These are phyloP conservation scores for Troides aeacus DNA, from an alignment of 2,888 invertebrate species.

Conservation along the genomic window DNA sequence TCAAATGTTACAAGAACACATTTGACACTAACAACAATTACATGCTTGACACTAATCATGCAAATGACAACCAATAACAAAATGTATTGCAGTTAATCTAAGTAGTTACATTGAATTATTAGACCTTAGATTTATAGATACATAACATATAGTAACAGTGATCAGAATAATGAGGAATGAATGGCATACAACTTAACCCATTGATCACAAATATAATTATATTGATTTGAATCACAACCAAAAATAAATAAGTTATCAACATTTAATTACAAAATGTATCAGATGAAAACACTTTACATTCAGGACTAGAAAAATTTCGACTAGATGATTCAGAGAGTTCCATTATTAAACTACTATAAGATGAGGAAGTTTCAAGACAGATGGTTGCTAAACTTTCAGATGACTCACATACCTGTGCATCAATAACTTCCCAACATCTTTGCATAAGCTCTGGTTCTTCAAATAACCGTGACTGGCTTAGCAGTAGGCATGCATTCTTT, in stretches of 20 bases:
- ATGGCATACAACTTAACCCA: slow-evolving; percentile 24
- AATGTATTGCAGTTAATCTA: slow-evolving; percentile 76
- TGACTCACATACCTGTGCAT: slow-evolving; percentile 91
- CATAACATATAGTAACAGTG: slow-evolving; percentile 21
- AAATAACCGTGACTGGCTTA: slow-evolving; percentile 96
- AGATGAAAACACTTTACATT: slow-evolving; percentile 55
- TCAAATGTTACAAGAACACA: slow-evolving; percentile 56
- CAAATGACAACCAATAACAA: slow-evolving; percentile 51
- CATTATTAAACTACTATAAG: slow-evolving; percentile 68
- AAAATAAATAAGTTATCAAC: slow-evolving; percentile 40
- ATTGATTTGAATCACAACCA: slow-evolving; percentile 67
- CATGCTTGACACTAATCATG: slow-evolving; percentile 61
- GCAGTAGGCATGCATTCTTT: slow-evolving; percentile 96
- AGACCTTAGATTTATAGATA: slow-evolving; percentile 20
- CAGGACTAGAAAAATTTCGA: slow-evolving; percentile 65
- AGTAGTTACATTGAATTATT: slow-evolving; percentile 27
- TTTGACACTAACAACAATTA: slow-evolving; percentile 47
- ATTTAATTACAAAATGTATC: slow-evolving; percentile 55
- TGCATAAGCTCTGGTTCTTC: slow-evolving; percentile 98
- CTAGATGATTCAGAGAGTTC: slow-evolving; percentile 69
- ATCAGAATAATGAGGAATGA: slow-evolving; percentile 24
- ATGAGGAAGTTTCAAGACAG: slow-evolving; percentile 65
- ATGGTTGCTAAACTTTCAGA: slow-evolving; percentile 73
- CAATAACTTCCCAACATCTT: slow-evolving; percentile 98
- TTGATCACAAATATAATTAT: slow-evolving; percentile 17